Conservation (phyloP, 2,113 vertebrate genomes). For the Anhinga rufa region DNA sequence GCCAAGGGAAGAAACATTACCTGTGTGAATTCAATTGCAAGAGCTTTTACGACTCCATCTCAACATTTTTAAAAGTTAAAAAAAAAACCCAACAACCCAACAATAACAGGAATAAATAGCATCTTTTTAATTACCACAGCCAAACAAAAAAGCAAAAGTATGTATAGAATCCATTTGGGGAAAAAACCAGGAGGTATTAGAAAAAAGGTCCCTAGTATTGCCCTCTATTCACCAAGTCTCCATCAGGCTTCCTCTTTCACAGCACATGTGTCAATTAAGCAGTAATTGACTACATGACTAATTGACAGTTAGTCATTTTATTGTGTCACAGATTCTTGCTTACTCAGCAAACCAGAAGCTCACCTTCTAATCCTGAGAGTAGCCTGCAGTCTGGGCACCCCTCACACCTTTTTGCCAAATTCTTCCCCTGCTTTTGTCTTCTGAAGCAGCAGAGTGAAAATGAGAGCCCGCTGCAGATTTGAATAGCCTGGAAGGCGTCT, state of each 20-base stretch:
- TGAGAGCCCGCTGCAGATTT: background rate
- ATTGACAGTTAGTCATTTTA: background rate
- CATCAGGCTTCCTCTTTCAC: background rate
- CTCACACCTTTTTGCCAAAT: background rate
- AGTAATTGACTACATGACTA: background rate
- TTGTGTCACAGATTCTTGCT: background rate
- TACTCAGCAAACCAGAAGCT: background rate
- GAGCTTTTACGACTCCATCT: background rate
- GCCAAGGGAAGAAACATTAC: background rate
- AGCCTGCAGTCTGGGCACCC: background rate
- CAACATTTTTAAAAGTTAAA: background rate
- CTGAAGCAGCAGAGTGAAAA: background rate
- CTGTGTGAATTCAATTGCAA: background rate
- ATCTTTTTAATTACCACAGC: background rate
- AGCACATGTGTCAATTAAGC: background rate
- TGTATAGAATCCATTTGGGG: background rate
- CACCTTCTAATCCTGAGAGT: background rate
- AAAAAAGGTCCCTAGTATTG: background rate
- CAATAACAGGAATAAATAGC: background rate
- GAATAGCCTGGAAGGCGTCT: background rate
- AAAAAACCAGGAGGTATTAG: background rate
- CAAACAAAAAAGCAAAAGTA: background rate
- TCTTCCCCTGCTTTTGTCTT: background rate
- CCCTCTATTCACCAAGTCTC: background rate
- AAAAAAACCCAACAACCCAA: background rate